A percentile compares a stretch with the other conserved stretches of the same genome.
These are phyloP conservation scores for Benthosema pterotum DNA, from an alignment of 2,797 vertebrate genomes.

Conservation along the genomic window DNA sequence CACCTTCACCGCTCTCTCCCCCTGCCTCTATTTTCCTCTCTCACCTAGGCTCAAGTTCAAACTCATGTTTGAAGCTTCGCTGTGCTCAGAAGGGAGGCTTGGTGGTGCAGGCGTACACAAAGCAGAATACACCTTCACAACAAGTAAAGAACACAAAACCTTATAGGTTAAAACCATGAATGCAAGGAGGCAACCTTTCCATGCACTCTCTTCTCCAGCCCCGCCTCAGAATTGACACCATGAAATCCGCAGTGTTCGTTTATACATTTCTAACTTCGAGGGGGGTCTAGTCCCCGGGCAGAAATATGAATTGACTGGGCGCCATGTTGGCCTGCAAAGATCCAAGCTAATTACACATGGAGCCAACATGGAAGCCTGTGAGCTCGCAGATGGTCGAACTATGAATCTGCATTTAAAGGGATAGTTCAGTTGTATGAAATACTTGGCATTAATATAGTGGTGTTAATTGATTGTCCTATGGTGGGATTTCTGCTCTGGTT, in stretches of 20 bases:
- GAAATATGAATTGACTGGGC: constrained; percentile 37
- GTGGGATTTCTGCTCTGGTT: too few relatives aligned
- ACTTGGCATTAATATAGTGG: too few relatives aligned
- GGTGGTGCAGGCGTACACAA: too few relatives aligned
- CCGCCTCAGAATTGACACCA: constrained; percentile 33
- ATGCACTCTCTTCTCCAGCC: constrained; percentile 19
- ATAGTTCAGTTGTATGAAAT: too few relatives aligned
- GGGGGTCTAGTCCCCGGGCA: constrained; percentile 24
- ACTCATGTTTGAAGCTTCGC: too few relatives aligned
- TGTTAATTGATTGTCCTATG: too few relatives aligned
- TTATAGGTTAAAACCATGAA: too few relatives aligned
- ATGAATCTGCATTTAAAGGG: constrained; percentile 63
- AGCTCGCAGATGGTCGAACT: constrained; percentile 63
- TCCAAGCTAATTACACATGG: constrained; percentile 47
- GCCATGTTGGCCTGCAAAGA: constrained; percentile 38
- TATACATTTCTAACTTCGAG: too few relatives aligned
- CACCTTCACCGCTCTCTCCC: background rate
- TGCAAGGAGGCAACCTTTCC: background rate
- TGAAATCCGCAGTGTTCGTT: background rate
- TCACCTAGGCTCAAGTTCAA: background rate
- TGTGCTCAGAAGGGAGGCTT: too few relatives aligned
- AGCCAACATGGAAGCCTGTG: constrained; percentile 49
- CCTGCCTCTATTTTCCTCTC: background rate
- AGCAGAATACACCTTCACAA: too few relatives aligned
- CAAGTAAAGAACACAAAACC: too few relatives aligned